Evolutionary conservation across 37 sponge, comb jelly and placozoan species (phyloP).

Genomic region (Chondrilla cf. caribensis): DNA sequence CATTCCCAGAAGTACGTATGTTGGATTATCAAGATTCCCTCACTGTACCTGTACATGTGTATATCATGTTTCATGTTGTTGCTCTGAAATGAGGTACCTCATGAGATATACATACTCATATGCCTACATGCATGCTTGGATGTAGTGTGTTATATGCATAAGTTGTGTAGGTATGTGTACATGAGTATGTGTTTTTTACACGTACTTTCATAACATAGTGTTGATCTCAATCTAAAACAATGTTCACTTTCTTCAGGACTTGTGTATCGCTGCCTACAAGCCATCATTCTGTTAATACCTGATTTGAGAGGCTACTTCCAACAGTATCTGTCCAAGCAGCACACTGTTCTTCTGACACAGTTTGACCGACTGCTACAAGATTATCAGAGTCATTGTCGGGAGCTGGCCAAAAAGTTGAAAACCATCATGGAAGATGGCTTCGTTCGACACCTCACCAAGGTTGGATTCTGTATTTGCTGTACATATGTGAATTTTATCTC

Average conservation of each 20-base stretch:
- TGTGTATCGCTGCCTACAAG: conserved; percentile 76
- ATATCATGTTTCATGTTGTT: too few relatives aligned
- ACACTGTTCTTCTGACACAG: conserved; percentile 69
- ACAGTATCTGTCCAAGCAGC: conserved; percentile 44
- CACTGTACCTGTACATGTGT: too few relatives aligned
- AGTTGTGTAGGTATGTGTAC: too few relatives aligned
- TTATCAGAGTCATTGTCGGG: conserved; percentile 69
- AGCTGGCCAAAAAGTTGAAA: conserved; percentile 79
- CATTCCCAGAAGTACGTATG: too few relatives aligned
- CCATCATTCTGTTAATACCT: conserved; percentile 65
- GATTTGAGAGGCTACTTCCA: conserved; percentile 67
- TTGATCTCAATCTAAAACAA: too few relatives aligned
- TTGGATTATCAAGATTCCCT: too few relatives aligned
- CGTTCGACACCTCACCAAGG: conserved; percentile 62
- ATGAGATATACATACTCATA: too few relatives aligned
- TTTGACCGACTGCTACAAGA: conserved; percentile 72
- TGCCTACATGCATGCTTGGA: not conserved
- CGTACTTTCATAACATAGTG: too few relatives aligned
- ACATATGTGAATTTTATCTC: not conserved
- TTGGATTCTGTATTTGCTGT: not conserved
- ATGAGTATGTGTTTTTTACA: not conserved
- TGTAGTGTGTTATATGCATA: too few relatives aligned
- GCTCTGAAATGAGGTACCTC: too few relatives aligned
- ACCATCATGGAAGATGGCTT: conserved; percentile 90
- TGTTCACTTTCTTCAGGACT: conserved; percentile 67